Evolutionary conservation across 2,888 invertebrate genomes (phyloP).

Genomic region (Sarcophaga variegata): DNA sequence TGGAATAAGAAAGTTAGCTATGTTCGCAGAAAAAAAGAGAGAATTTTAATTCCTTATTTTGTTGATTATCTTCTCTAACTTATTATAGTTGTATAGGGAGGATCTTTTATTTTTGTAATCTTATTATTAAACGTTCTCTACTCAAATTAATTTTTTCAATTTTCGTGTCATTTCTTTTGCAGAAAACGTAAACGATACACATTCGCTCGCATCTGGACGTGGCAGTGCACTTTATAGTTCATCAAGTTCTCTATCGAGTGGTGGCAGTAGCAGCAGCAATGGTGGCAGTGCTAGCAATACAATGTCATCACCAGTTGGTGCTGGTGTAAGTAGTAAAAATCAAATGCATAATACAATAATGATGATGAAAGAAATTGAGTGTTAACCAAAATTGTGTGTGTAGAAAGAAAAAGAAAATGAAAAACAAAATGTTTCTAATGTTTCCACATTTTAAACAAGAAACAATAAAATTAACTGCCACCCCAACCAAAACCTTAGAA

Average conservation of each 20-base stretch:
- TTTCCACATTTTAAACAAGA: not conserved
- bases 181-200: constrained; percentile 77
- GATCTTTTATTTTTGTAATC: too few species aligned
- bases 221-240: constrained; percentile 82
- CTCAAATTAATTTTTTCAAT: not conserved
- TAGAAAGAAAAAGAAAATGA: not conserved
- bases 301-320: constrained; percentile 82
- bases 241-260: constrained; percentile 83
- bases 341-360: constrained; percentile 61
- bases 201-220: constrained; percentile 78
- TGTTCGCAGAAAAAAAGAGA: too few species aligned
- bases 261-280: constrained; percentile 74
- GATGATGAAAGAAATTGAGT: constrained; percentile 63
- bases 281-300: constrained; percentile 77
- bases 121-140: too few species aligned
- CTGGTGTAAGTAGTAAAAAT: constrained; percentile 77
- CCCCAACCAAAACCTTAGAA: too few species aligned
- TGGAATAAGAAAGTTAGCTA: too few species aligned
- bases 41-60: too few species aligned
- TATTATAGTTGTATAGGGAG: too few species aligned
- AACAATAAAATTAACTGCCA: constrained; percentile 19
- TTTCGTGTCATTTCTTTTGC: constrained; percentile 67
- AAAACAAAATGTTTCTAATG: not conserved
- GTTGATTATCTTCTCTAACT: too few species aligned
- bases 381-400: constrained; percentile 30